Percentiles rank a stretch among this genome's conserved stretches.
Conservation (phyloP, 1,140 invertebrate genomes). For the Bilobella aurantiaca region DNA sequence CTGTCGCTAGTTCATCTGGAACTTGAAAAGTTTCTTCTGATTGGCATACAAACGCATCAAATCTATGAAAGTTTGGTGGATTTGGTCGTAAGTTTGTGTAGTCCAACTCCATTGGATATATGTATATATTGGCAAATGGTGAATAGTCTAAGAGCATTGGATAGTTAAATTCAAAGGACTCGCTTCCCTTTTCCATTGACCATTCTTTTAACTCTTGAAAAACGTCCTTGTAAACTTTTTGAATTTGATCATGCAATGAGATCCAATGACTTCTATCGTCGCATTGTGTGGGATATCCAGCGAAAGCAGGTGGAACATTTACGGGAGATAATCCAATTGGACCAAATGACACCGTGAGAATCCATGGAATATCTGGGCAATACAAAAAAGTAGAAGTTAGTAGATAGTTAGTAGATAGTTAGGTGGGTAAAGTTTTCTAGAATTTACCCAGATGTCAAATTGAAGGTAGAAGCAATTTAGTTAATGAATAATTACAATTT, state of each 20-base stretch:
- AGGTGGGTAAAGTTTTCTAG: no score
- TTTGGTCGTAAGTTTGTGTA: background rate
- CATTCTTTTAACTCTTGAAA: background rate
- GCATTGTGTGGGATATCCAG: background rate
- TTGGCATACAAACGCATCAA: background rate
- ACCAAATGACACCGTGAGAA: background rate
- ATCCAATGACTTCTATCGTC: no score
- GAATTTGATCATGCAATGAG: no score
- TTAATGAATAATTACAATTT: no score
- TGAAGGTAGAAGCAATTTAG: no score
- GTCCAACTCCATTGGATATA: conserved; percentile 4
- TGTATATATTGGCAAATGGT: conserved; percentile 1
- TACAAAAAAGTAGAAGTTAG: no score
- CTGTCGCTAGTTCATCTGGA: background rate
- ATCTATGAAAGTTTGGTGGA: background rate
- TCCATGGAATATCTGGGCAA: no score
- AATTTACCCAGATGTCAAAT: no score
- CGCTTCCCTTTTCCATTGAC: background rate
- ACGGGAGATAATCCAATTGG: background rate
- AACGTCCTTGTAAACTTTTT: no score
- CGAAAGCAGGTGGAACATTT: background rate
- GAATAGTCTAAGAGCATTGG: background rate
- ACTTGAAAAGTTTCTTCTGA: background rate
- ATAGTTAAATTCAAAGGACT: background rate
- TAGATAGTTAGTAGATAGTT: background rate